A percentile compares a stretch with the other conserved stretches of the same genome.
Conservation (phyloP, 2,113 vertebrate species). For the Salvelinus sp. region DNA sequence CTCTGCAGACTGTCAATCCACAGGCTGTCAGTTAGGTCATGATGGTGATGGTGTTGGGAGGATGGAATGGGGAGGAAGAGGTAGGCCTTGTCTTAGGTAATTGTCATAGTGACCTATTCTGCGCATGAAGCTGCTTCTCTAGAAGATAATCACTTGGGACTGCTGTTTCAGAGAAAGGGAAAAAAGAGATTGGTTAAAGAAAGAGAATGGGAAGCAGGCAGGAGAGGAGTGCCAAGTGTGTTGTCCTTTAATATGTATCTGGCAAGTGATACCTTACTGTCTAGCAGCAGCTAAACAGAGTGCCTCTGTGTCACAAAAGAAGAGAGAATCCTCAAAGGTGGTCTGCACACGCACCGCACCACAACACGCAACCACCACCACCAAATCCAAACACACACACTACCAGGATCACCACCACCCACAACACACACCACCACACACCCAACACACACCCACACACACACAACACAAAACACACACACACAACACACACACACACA, state of each 20-base stretch:
- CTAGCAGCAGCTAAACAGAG: neutral
- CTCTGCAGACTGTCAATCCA: neutral
- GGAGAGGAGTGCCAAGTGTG: neutral
- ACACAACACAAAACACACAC: no score
- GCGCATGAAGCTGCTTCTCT: no score
- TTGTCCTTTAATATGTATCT: no score
- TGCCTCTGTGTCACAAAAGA: neutral
- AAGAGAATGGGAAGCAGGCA: neutral
- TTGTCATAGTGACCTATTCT: no score
- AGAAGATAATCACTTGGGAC: neutral
- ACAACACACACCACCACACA: no score
- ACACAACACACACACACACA: no score
- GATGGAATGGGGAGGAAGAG: neutral
- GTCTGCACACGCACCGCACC: neutral
- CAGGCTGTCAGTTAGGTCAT: neutral
- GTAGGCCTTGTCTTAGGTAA: no score
- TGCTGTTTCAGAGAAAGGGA: neutral
- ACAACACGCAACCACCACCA: no score
- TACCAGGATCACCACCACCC: no score
- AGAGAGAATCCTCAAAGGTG: neutral
- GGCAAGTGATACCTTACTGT: no score
- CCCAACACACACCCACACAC: no score
- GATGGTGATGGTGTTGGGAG: neutral
- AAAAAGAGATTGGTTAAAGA: neutral
- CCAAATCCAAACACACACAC: no score